Conservation (phyloP, 92 coral and sea anemone species). For the Bergia puertoricense region DNA sequence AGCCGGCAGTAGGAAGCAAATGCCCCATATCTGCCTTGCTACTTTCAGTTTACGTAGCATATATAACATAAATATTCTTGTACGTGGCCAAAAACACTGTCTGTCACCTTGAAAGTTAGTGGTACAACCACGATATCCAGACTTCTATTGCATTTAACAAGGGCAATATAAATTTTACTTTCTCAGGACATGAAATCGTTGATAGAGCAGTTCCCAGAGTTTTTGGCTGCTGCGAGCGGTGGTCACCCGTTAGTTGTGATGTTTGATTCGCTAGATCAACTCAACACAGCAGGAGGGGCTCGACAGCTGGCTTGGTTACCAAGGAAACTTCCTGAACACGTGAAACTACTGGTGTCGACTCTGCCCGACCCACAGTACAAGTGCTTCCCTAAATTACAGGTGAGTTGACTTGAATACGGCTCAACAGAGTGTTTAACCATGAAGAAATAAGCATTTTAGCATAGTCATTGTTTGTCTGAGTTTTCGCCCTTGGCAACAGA, state of each 20-base stretch:
- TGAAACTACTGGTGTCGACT: conserved; percentile 78
- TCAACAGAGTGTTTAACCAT: no score
- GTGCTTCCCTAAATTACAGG: conserved; percentile 77
- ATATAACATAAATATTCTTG: not conserved
- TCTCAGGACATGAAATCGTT: conserved; percentile 61
- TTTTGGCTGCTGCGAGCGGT: conserved; percentile 65
- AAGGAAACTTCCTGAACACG: conserved; percentile 69
- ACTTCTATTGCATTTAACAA: conserved; percentile 15
- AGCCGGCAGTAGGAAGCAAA: not conserved
- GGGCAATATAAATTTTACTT: not conserved
- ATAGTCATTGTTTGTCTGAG: no score
- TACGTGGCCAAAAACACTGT: not conserved
- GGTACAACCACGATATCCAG: not conserved
- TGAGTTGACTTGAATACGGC: not conserved
- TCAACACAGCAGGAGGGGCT: conserved; percentile 68
- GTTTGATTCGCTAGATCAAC: conserved; percentile 81
- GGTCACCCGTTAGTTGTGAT: conserved; percentile 65
- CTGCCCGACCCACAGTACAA: conserved; percentile 75
- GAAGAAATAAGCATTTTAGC: not conserved
- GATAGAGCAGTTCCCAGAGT: conserved; percentile 58
- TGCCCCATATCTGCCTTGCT: not conserved
- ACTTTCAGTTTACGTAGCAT: no score
- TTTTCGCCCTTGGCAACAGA: no score
- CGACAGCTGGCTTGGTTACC: conserved; percentile 81
- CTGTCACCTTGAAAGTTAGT: not conserved